Evolutionary conservation across 2,113 vertebrate species (phyloP).

Genomic region (Epinephelus lanceolatus): DNA sequence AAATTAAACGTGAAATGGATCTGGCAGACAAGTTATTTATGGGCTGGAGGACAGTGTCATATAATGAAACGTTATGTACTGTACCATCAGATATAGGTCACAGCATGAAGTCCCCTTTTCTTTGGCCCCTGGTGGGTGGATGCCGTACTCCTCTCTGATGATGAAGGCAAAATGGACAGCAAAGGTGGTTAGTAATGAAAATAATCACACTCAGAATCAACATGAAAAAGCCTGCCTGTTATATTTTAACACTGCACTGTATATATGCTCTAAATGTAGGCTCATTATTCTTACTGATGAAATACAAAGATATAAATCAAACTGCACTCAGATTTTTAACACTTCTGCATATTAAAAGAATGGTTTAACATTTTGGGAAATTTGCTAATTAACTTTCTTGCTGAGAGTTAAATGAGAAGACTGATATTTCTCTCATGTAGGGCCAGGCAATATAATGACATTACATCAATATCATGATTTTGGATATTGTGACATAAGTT

Average conservation of each 20-base stretch:
- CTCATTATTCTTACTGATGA: neutral
- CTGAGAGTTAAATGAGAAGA: too few relatives aligned
- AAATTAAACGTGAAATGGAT: conserved; percentile 73
- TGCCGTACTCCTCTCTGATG: conserved; percentile 76
- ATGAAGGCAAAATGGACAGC: conserved; percentile 29
- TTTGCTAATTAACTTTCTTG: too few relatives aligned
- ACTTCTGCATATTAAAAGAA: too few relatives aligned
- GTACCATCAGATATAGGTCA: conserved; percentile 75
- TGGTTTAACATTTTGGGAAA: too few relatives aligned
- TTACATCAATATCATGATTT: too few relatives aligned
- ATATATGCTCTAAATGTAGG: neutral
- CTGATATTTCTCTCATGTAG: too few relatives aligned
- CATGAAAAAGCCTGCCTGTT: neutral
- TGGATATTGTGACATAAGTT: too few relatives aligned
- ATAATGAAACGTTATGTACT: conserved; percentile 28
- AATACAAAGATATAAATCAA: too few relatives aligned
- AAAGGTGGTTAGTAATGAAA: neutral
- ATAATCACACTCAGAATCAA: neutral
- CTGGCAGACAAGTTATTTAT: conserved; percentile 70
- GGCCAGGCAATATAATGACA: too few relatives aligned
- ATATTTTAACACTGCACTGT: neutral
- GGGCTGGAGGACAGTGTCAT: conserved; percentile 8
- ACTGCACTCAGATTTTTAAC: too few relatives aligned
- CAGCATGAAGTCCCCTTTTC: conserved; percentile 62
- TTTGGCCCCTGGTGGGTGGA: conserved; percentile 13